Conservation (phyloP, 2,888 invertebrate genomes). For the Drosophila dives region DNA sequence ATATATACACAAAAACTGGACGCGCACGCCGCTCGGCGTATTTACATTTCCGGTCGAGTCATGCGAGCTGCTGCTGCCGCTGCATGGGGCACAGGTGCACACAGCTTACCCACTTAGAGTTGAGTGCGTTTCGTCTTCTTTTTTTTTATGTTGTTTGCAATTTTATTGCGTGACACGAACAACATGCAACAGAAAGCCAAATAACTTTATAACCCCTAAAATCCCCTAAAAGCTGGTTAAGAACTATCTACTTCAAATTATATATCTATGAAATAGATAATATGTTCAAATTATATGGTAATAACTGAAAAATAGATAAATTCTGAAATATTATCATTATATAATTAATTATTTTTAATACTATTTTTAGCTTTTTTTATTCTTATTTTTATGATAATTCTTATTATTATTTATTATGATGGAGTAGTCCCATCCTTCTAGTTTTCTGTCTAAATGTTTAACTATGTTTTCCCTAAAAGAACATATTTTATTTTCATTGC, state of each 20-base stretch:
- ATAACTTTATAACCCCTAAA: not conserved
- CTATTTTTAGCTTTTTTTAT: too few species aligned
- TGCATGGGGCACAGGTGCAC: constrained; percentile 38
- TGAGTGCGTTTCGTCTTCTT: not conserved
- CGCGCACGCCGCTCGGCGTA: constrained; percentile 40
- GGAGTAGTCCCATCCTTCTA: too few species aligned
- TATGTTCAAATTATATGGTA: not conserved
- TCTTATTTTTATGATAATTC: too few species aligned
- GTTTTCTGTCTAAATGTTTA: too few species aligned
- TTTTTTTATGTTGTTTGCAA: not conserved
- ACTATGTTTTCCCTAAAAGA: too few species aligned
- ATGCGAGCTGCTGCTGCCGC: constrained; percentile 42
- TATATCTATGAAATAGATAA: not conserved
- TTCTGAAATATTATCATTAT: too few species aligned
- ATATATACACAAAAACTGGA: constrained; percentile 5
- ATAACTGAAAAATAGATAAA: not conserved
- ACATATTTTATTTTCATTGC: too few species aligned
- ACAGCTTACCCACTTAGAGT: constrained; percentile 17
- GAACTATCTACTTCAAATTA: not conserved
- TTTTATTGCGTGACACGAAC: constrained; percentile 26
- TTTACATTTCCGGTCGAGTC: constrained; percentile 60
- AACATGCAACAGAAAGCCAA: not conserved
- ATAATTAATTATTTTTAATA: too few species aligned
- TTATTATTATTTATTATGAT: too few species aligned
- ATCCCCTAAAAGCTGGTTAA: not conserved